These are phyloP conservation scores for Anomalospiza imberbis DNA, from an alignment of 2,797 vertebrate species.

Conservation along the genomic window DNA sequence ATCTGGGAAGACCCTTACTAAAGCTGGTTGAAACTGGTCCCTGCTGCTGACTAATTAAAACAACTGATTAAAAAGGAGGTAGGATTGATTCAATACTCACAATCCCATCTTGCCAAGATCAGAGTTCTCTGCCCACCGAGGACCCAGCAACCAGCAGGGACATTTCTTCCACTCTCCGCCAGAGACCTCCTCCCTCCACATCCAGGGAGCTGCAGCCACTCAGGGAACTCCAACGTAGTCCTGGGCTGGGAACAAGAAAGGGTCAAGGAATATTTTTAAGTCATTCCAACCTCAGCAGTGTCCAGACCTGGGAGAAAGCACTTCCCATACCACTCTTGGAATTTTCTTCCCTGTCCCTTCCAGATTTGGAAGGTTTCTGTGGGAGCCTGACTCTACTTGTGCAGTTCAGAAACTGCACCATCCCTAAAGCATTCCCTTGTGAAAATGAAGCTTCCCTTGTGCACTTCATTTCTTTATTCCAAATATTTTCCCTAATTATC, in stretches of 20 bases:
- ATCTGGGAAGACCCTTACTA: not conserved
- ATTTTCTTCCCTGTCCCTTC: not conserved
- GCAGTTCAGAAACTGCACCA: not conserved
- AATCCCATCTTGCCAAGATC: not conserved
- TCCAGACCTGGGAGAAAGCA: not conserved
- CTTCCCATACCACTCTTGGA: not conserved
- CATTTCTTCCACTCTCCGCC: not conserved
- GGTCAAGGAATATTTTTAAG: not conserved
- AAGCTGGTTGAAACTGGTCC: not conserved
- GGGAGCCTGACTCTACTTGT: not conserved
- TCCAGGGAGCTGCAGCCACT: not conserved
- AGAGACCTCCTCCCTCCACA: not conserved
- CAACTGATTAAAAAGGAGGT: not conserved
- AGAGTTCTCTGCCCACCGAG: not conserved
- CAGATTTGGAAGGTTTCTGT: not conserved
- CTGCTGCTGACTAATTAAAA: not conserved
- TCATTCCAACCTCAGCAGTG: fast-evolving
- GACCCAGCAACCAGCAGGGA: not conserved
- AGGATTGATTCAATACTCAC: not conserved
- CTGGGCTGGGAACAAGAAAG: not conserved
- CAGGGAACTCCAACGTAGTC: not conserved
- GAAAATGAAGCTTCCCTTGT: fast-evolving
- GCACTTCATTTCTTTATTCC: not conserved
- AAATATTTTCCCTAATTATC: not conserved
- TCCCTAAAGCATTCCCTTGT: not conserved